A percentile compares a stretch with the other conserved stretches of the same genome.
Conservation (phyloP, 2,113 vertebrate genomes). For the Cottus gobio region DNA sequence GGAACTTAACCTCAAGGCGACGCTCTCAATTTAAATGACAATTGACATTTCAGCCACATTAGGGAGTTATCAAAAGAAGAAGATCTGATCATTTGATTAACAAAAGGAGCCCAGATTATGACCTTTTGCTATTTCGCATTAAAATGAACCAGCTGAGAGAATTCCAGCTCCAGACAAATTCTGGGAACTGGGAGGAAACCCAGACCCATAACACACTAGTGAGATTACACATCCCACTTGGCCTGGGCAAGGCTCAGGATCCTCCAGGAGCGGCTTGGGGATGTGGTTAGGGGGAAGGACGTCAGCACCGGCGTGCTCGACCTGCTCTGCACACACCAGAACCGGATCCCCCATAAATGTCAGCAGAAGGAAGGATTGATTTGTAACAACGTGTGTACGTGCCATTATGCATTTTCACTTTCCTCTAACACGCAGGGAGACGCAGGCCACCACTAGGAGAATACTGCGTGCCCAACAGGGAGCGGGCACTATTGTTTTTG, state of each 20-base stretch:
- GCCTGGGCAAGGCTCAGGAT: not conserved
- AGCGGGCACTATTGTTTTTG: slow-evolving; percentile 55
- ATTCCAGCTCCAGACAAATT: not conserved
- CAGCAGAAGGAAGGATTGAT: slow-evolving; percentile 4
- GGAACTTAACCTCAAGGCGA: not conserved
- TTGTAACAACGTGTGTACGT: slow-evolving; percentile 2
- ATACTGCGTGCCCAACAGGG: slow-evolving; percentile 24
- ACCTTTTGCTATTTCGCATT: not conserved
- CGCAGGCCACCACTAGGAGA: slow-evolving; percentile 26
- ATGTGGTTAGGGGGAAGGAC: not conserved
- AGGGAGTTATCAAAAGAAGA: slow-evolving; percentile 7
- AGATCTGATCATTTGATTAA: not conserved
- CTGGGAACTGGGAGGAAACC: not conserved
- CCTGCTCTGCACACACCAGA: not conserved
- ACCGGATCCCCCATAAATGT: not conserved
- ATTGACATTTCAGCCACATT: not conserved
- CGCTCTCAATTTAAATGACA: not conserved
- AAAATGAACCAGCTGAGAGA: slow-evolving; percentile 5
- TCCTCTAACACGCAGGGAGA: slow-evolving; percentile 22
- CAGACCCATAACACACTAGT: not conserved
- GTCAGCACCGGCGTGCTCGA: not conserved
- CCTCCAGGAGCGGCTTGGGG: not conserved
- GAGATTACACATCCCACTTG: slow-evolving; percentile 18
- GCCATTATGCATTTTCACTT: slow-evolving; percentile 13
- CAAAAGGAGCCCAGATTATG: not conserved